These are phyloP conservation scores for Xylocampa areola DNA, from an alignment of 2,888 invertebrate genomes.

Conservation along the genomic window DNA sequence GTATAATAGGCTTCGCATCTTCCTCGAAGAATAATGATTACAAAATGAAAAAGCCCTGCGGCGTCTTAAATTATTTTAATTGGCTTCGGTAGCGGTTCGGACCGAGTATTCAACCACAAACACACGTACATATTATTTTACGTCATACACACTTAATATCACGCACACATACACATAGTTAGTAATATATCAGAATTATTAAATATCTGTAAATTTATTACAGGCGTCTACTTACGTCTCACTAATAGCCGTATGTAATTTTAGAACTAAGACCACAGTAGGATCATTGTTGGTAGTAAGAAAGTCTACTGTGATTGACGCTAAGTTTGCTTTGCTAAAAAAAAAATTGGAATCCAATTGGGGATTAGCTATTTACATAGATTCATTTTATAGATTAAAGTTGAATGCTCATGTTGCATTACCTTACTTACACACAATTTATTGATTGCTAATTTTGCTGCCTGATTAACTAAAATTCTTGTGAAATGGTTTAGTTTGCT, in stretches of 20 bases:
- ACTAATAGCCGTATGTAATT: conserved; percentile 60
- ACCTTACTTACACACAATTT: conserved; percentile 3
- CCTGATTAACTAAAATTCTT: conserved; percentile 33
- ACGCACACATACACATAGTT: conserved; percentile 47
- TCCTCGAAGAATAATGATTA: conserved; percentile 86
- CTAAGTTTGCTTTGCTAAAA: conserved; percentile 30
- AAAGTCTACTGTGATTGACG: conserved; percentile 42
- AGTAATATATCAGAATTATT: conserved; percentile 65
- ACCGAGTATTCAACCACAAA: conserved; percentile 71
- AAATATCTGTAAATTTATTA: conserved; percentile 66
- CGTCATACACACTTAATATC: conserved; percentile 64
- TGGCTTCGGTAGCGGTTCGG: conserved; percentile 88
- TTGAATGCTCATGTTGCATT: conserved; percentile 3
- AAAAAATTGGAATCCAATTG: conserved; percentile 16
- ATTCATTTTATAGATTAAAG: conserved; percentile 27
- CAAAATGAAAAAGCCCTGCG: conserved; percentile 87
- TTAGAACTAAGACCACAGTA: conserved; percentile 49
- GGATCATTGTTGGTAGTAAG: conserved; percentile 40
- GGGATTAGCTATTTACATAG: not conserved
- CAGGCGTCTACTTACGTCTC: conserved; percentile 58
- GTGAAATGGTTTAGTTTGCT: conserved; percentile 30
- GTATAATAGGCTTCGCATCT: conserved; percentile 86
- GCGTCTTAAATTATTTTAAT: conserved; percentile 90
- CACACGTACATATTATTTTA: conserved; percentile 61
- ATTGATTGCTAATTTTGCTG: conserved; percentile 17